Conservation (phyloP, 2,888 invertebrate species). For the Sabatieria punctata region DNA sequence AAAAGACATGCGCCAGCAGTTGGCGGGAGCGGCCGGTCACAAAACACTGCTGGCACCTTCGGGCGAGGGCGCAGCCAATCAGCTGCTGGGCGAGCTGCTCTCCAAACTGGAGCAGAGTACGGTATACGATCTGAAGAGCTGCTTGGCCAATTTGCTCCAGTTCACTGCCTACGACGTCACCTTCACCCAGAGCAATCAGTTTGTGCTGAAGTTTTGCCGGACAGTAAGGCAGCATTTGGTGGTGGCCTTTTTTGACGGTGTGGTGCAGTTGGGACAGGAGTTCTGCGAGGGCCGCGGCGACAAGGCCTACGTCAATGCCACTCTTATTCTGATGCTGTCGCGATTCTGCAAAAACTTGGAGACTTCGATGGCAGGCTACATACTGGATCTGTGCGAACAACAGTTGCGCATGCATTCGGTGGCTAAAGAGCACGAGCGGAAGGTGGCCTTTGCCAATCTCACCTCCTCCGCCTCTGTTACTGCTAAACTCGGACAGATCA, state of each 20-base stretch:
- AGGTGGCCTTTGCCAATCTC: background rate
- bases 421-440: background rate
- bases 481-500: slow-evolving; percentile 6
- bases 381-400: slow-evolving; percentile 26
- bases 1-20: background rate
- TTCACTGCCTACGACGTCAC: slow-evolving; percentile 28
- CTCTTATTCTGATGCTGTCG: slow-evolving; percentile 8
- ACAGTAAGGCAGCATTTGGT: slow-evolving; percentile 8
- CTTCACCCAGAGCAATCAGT: slow-evolving; percentile 13
- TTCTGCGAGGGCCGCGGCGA: slow-evolving; percentile 5
- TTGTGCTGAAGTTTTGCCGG: slow-evolving; percentile 1
- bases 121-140: slow-evolving; percentile 23
- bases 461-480: slow-evolving; percentile 1
- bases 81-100: slow-evolving; percentile 7
- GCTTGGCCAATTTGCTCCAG: slow-evolving; percentile 25
- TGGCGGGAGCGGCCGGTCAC: slow-evolving; percentile 4
- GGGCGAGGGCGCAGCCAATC: background rate
- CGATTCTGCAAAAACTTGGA: slow-evolving; percentile 5
- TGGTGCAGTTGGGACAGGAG: background rate
- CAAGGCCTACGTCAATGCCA: slow-evolving; percentile 5
- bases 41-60: background rate
- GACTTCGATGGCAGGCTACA: slow-evolving; percentile 12
- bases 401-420: slow-evolving; percentile 15
- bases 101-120: slow-evolving; percentile 20
- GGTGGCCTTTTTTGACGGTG: slow-evolving; percentile 4